These are phyloP conservation scores for Drosophila nr. medialis DNA, from an alignment of 2,888 invertebrate species.

Conservation along the genomic window DNA sequence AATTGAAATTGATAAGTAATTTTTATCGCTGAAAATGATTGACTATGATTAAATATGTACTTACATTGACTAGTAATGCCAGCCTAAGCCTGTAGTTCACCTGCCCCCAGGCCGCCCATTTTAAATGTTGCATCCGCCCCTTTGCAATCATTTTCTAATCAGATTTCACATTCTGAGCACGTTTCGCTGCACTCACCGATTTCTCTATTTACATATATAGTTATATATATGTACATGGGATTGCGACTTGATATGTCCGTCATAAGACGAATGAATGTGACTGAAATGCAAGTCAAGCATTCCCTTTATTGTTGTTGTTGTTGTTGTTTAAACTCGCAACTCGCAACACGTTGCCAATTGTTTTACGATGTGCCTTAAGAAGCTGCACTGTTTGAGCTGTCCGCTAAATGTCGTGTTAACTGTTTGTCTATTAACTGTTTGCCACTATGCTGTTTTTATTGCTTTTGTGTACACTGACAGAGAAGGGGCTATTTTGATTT, in stretches of 20 bases:
- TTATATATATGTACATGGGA: background rate
- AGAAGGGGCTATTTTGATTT: background rate
- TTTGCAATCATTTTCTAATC: slow-evolving; percentile 4
- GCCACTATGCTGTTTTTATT: background rate
- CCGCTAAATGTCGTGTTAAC: slow-evolving; percentile 16
- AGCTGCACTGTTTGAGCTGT: slow-evolving; percentile 24
- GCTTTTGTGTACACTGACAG: background rate
- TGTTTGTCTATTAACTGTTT: slow-evolving; percentile 18
- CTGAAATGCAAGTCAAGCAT: slow-evolving; percentile 50
- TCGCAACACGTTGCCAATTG: slow-evolving; percentile 37
- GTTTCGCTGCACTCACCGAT: slow-evolving; percentile 26
- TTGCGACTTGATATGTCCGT: slow-evolving; percentile 20
- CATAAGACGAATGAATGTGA: slow-evolving; percentile 37
- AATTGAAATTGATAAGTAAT: slow-evolving; percentile 5
- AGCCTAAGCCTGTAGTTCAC: background rate
- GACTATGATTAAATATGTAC: slow-evolving; percentile 42
- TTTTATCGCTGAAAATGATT: slow-evolving; percentile 37
- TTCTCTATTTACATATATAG: background rate
- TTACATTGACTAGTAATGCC: background rate
- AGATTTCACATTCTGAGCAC: slow-evolving; percentile 32
- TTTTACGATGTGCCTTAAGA: slow-evolving; percentile 39
- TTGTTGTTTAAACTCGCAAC: slow-evolving; percentile 8
- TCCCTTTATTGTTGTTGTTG: background rate
- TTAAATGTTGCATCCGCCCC: slow-evolving; percentile 6
- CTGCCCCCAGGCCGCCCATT: background rate